Evolutionary conservation across 2,888 invertebrate species (phyloP), one percentile per base, ranked within the genome.

Genomic region (Phalangium opilio): DNA sequence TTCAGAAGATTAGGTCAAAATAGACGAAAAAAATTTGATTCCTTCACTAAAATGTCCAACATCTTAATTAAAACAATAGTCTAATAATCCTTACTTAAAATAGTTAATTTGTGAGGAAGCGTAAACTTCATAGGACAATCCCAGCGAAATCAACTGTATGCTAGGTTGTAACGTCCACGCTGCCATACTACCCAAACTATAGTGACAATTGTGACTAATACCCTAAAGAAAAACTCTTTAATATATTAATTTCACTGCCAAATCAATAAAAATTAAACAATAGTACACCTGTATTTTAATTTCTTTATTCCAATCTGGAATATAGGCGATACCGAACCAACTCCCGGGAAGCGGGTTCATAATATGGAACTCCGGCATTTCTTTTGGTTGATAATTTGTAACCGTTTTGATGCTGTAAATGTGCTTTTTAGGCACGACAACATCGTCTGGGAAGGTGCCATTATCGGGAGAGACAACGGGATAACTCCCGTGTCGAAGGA

Each of bases 401-500:
- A 20, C 12, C 11, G 50, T 50, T 20, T 18, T 36, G 8, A 50
- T 17, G n/a, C 39, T 19, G 33, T 40, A 48, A 15, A 48, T 44
- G 11, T 48, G 50, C 10, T 41, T 42, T 20, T 20, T 38, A 11
- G 35, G 55, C 19, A 63, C 51, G 55, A 63, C 56, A 50, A 66
- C 63, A 42, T 75, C 69, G 49, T 76, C 75, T 0, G 83, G 82
- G 60, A 83, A 82, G 41, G 75, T 73, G 40, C 83, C 79, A 51
- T 81, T 81, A 61, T 85, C 83, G 2, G 85, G 83, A 61, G 78
- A 79, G 50, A 87, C 77, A 3, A 86, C 78, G 18, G 89, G 87
- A 60, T 81, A 79, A 41, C 85, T 79, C 14, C 82, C 83, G 57
- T 80, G 76, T 63, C 86, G 86, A 46, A 89, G 65, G 61, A 80